A percentile compares a stretch with the other conserved stretches of the same genome.
Conservation (phyloP, 2,113 vertebrate species). For the Spermophilus dauricus region DNA sequence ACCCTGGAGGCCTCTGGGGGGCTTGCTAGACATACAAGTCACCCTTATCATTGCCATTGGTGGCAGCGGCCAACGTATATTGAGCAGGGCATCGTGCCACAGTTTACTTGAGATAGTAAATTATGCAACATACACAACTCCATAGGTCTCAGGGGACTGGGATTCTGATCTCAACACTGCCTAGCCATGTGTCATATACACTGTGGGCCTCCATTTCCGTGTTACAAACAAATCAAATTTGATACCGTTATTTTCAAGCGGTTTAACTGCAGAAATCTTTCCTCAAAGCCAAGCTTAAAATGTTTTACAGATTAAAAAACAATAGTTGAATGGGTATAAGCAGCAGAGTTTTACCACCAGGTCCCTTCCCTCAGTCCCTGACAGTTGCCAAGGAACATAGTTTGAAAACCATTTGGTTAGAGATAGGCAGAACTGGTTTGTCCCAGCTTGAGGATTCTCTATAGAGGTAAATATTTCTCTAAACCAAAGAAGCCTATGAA, state of each 20-base stretch:
- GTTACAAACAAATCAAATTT: background rate
- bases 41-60: background rate
- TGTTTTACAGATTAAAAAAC: conserved; percentile 31
- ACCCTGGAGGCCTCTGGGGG: background rate
- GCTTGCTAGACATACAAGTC: fast-evolving
- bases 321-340: background rate
- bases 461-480: background rate
- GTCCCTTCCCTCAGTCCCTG: background rate
- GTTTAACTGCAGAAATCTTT: background rate
- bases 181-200: background rate
- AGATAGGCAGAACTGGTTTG: background rate
- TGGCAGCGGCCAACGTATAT: background rate
- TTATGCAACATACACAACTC: background rate
- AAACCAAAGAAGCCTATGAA: background rate
- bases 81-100: background rate
- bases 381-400: background rate
- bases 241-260: background rate
- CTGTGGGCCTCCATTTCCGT: background rate
- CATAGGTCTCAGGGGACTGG: background rate
- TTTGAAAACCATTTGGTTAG: background rate
- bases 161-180: background rate
- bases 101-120: background rate
- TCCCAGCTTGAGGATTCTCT: background rate
- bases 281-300: background rate
- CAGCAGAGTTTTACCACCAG: background rate